Conservation (phyloP, 2,113 vertebrate species). For the Ancistrus triradiatus region DNA sequence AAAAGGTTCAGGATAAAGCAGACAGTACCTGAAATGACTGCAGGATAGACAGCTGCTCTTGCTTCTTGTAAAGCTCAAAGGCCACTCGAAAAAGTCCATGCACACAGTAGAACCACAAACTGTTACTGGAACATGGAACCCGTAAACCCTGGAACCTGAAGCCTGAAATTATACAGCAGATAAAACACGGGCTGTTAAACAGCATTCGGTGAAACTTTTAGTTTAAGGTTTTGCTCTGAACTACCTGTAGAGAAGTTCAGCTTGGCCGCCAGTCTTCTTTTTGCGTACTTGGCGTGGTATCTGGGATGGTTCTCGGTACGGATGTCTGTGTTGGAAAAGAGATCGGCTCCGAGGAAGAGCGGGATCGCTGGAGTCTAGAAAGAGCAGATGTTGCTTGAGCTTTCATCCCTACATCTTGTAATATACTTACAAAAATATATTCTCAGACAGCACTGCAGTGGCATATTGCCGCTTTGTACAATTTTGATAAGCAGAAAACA, state of each 20-base stretch:
- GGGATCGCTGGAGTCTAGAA: constrained; percentile 59
- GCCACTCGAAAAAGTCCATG: constrained; percentile 76
- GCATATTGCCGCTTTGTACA: too few species aligned
- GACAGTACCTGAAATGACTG: constrained; percentile 70
- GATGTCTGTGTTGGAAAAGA: constrained; percentile 70
- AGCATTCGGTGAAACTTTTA: too few species aligned
- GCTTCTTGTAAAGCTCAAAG: constrained; percentile 73
- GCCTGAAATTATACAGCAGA: constrained; percentile 51
- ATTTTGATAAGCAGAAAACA: too few species aligned
- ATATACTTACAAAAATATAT: too few species aligned
- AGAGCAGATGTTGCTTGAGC: too few species aligned
- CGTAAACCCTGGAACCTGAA: constrained; percentile 71
- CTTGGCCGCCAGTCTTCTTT: constrained; percentile 73
- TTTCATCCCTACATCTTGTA: too few species aligned
- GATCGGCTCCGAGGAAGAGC: constrained; percentile 74
- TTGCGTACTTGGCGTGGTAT: constrained; percentile 74
- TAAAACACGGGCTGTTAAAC: too few species aligned
- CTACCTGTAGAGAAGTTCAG: constrained; percentile 70
- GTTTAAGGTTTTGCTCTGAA: neutral
- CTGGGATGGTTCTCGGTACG: constrained; percentile 75
- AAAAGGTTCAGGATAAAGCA: neutral
- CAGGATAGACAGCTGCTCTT: constrained; percentile 70
- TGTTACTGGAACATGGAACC: constrained; percentile 62
- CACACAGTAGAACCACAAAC: constrained; percentile 78
- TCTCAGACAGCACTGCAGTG: too few species aligned